phyloP scores from a whole-genome alignment of 2,797 vertebrate species.

The Dendrocincla tyrannina region DNA sequence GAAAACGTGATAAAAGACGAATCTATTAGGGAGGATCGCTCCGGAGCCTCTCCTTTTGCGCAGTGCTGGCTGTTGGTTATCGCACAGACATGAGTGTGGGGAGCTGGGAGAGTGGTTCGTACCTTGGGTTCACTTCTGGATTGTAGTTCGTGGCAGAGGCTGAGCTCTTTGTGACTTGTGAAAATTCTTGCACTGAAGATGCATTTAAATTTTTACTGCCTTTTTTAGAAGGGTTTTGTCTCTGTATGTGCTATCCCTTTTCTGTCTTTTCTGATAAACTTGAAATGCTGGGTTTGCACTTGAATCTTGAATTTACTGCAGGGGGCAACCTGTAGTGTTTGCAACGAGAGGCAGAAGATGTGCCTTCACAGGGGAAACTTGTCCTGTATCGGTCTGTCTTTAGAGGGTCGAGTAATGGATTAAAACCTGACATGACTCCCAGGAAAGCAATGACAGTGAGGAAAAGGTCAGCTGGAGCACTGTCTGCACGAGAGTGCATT shows the following conservation, averaged over 20 bases:
- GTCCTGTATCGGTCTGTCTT: background rate
- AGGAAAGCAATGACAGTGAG: background rate
- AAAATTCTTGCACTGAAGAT: background rate
- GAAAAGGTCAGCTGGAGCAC: background rate
- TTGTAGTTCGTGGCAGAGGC: constrained; percentile 21
- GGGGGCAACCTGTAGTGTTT: background rate
- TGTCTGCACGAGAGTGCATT: background rate
- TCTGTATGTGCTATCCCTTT: background rate
- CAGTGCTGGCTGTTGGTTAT: background rate
- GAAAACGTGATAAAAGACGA: constrained; percentile 77
- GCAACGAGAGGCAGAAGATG: background rate
- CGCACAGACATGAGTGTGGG: background rate
- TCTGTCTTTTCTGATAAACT: background rate
- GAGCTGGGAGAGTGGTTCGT: background rate
- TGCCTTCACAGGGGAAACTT: background rate
- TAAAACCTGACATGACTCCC: background rate
- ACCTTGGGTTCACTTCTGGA: background rate
- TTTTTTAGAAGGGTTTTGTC: background rate
- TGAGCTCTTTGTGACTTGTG: background rate
- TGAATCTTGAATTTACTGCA: background rate
- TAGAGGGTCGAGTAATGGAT: background rate
- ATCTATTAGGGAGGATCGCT: constrained; percentile 70
- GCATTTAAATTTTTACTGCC: background rate
- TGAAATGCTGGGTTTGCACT: background rate
- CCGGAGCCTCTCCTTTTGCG: background rate